A percentile compares a stretch with the other conserved stretches of the same genome.
These are phyloP conservation scores for Empis stercorea DNA, from an alignment of 2,888 invertebrate genomes.

Conservation along the genomic window DNA sequence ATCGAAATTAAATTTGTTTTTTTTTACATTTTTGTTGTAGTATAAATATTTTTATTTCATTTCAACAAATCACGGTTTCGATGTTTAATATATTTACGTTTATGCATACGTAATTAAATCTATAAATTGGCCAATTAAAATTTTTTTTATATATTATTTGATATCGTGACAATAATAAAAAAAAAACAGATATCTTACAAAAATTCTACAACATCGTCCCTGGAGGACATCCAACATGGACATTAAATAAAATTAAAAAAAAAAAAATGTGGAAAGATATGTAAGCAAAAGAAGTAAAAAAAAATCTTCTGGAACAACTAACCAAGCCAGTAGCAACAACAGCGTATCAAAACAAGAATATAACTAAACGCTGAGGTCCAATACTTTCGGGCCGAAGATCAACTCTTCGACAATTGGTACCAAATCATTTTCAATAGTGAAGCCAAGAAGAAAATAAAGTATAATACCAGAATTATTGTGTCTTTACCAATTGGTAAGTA, in stretches of 20 bases:
- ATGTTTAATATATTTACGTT: constrained; percentile 25
- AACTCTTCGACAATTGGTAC: no score
- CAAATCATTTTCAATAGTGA: no score
- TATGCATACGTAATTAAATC: constrained; percentile 39
- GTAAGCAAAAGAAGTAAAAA: background rate
- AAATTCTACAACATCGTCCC: no score
- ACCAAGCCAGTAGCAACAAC: background rate
- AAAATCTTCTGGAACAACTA: constrained; percentile 1
- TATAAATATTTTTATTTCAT: constrained; percentile 15
- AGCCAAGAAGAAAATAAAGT: no score
- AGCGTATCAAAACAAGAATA: background rate
- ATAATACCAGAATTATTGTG: no score
- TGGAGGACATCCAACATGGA: background rate
- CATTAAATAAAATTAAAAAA: constrained; percentile 2
- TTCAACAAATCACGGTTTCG: constrained; percentile 39
- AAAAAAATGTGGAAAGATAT: background rate
- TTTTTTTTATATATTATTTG: constrained; percentile 31
- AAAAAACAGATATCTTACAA: no score
- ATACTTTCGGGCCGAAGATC: constrained; percentile 12
- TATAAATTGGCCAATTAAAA: constrained; percentile 39
- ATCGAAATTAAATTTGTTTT: no score
- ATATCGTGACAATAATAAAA: constrained; percentile 33
- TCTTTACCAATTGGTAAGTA: no score
- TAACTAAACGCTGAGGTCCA: constrained; percentile 10
- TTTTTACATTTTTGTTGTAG: no score